Evolutionary conservation across 2,797 vertebrate species (phyloP), one percentile per base, ranked within the genome.

Genomic region (Phylloscopus collybita): DNA sequence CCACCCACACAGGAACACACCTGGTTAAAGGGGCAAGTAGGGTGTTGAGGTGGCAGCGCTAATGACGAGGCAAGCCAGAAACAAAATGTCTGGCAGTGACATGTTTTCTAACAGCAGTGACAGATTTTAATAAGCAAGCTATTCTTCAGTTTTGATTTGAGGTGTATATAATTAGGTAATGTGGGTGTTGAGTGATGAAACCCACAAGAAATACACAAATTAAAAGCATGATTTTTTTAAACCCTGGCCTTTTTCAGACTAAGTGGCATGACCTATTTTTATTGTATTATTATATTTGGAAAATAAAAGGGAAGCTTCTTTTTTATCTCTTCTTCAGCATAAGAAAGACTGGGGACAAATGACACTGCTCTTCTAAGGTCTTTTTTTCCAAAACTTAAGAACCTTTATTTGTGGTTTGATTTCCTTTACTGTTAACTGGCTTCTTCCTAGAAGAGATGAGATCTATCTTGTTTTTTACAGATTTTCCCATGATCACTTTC

Each of bases 91-190:
- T 16, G 36, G 60, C 85, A 47, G 22, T 92, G 95, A 91, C 92
- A 94, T 80, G 88, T 96, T 96, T 97, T 61, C 80, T 53, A 95
- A 95, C 87, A 95, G 89, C 70, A 53, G 1, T 82, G 92, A 81
- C 95, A 94, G 89, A 73, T 86, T 86, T 90, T 94, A 94, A 95
- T 96, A 90, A 93, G 92, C 92, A 86, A 94, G 82, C 71, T 94
- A 90, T 88, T 91, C 93, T 90, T 42, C 65, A 75, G 85, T 81
- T 93, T 91, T 86, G 79, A 94, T 93, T 84, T 81, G 93, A 96
- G 93, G 87, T 94, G 82, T 81, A 49, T 92, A 92, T 96, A 96
- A 96, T 95, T 96, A 95, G 95, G 91, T 61, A 60, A 86, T 0
- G 92, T 96, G 80, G 95, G 95, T 1, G 82, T 56, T 81, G 83